Conservation (phyloP, 2,888 invertebrate species). For the Pimpla rufipes region DNA sequence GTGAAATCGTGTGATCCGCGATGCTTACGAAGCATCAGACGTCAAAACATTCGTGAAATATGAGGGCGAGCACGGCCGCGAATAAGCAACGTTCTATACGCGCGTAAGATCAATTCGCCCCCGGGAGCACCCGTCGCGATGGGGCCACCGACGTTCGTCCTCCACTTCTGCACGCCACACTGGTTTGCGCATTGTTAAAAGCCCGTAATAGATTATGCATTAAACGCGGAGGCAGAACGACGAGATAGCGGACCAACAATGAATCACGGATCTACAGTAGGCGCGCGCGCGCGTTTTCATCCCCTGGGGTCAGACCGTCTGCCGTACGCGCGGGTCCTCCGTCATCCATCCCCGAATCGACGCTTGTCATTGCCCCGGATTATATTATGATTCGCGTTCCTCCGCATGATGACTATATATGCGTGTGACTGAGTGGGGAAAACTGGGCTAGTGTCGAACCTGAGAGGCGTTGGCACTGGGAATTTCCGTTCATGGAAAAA, state of each 20-base stretch:
- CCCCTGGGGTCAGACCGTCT: slow-evolving; percentile 48
- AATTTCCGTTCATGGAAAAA: background rate
- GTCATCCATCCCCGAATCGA: slow-evolving; percentile 63
- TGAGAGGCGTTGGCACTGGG: background rate
- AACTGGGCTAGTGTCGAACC: no score
- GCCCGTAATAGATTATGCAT: slow-evolving; percentile 85
- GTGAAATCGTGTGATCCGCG: slow-evolving; percentile 2
- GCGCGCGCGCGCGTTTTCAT: slow-evolving; percentile 18
- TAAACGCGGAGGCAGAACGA: slow-evolving; percentile 80
- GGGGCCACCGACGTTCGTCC: slow-evolving; percentile 28
- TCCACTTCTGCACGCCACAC: slow-evolving; percentile 66
- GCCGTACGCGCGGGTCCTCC: slow-evolving; percentile 16
- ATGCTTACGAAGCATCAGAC: slow-evolving; percentile 79
- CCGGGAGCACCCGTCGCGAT: slow-evolving; percentile 66
- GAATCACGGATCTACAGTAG: slow-evolving; percentile 77
- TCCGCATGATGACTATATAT: slow-evolving; percentile 21
- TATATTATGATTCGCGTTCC: slow-evolving; percentile 38
- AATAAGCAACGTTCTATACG: slow-evolving; percentile 60
- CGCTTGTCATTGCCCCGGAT: slow-evolving; percentile 60
- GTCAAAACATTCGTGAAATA: slow-evolving; percentile 84
- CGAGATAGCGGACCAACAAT: slow-evolving; percentile 82
- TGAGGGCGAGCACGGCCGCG: slow-evolving; percentile 76
- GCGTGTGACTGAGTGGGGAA: background rate
- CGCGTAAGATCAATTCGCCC: slow-evolving; percentile 80
- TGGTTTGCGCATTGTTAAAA: slow-evolving; percentile 82